These are phyloP conservation scores for Megalonaias nervosa DNA, from an alignment of 1,140 invertebrate species.

Conservation along the genomic window DNA sequence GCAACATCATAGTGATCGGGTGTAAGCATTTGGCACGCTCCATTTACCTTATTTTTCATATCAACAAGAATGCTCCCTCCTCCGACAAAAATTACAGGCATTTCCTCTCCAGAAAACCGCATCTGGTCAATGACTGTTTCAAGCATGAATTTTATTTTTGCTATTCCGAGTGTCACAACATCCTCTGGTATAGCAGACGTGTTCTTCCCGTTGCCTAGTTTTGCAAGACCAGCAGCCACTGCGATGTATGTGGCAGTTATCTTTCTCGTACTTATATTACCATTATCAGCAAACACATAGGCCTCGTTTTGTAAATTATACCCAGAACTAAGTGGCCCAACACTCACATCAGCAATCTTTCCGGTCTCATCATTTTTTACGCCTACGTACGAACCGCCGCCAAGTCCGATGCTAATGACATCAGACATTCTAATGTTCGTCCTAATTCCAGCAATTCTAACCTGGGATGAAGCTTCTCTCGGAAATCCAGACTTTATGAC, in stretches of 20 bases:
- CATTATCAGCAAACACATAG: slow-evolving; percentile 38
- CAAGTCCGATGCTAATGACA: slow-evolving; percentile 63
- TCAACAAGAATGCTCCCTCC: slow-evolving; percentile 59
- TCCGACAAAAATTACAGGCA: slow-evolving; percentile 63
- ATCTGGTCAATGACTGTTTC: slow-evolving; percentile 57
- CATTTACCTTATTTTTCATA: slow-evolving; percentile 27
- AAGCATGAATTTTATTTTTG: slow-evolving; percentile 53
- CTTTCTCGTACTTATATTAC: slow-evolving; percentile 3
- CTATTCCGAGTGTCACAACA: slow-evolving; percentile 32
- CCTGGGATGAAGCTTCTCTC: slow-evolving; percentile 55
- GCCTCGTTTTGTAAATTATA: slow-evolving; percentile 53
- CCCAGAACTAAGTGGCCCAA: slow-evolving; percentile 64
- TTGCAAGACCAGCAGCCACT: slow-evolving; percentile 51
- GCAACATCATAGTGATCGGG: slow-evolving; percentile 59
- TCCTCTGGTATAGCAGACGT: slow-evolving; percentile 36
- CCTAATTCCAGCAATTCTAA: slow-evolving; percentile 56
- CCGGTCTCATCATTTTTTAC: slow-evolving; percentile 3
- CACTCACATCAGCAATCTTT: slow-evolving; percentile 13
- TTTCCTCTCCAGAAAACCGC: slow-evolving; percentile 43
- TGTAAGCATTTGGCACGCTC: slow-evolving; percentile 41
- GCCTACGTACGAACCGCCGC: slow-evolving; percentile 65
- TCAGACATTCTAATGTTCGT: slow-evolving; percentile 68
- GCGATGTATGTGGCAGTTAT: slow-evolving; percentile 65
- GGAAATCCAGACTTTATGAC: slow-evolving; percentile 61
- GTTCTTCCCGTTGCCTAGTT: slow-evolving; percentile 43